phyloP scores from a whole-genome alignment of 1,140 invertebrate genomes.

The Trichonephila clavipes region DNA sequence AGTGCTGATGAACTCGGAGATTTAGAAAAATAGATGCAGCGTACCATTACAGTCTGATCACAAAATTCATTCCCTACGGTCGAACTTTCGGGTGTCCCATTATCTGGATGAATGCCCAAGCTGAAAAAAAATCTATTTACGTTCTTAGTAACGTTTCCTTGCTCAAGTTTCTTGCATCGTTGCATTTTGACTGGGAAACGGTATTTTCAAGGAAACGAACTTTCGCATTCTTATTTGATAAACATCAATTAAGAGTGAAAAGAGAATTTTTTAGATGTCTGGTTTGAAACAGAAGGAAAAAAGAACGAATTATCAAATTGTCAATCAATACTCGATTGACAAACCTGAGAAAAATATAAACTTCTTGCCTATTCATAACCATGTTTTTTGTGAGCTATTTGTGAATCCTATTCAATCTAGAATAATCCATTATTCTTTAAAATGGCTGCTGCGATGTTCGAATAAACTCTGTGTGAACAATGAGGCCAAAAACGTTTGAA shows the following conservation, averaged over 20 bases:
- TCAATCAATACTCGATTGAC: neutral
- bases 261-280: neutral
- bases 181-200: neutral
- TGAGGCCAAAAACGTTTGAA: no score
- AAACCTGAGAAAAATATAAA: no score
- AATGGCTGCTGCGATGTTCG: no score
- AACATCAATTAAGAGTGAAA: neutral
- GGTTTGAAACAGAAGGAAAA: neutral
- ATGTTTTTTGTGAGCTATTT: no score
- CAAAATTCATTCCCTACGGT: neutral
- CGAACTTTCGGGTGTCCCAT: neutral
- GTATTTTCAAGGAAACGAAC: slow-evolving; percentile 7
- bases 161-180: neutral
- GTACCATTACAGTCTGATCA: neutral
- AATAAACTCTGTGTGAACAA: no score
- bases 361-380: no score
- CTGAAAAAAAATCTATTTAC: slow-evolving; percentile 32
- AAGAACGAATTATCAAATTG: neutral
- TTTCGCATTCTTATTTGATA: neutral
- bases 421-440: no score
- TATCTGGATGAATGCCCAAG: slow-evolving; percentile 24
- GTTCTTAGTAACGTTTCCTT: slow-evolving; percentile 21
- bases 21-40: neutral
- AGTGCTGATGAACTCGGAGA: no score
- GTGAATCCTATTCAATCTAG: no score